Conservation (phyloP, 2,888 invertebrate genomes). For the Ochropleura leucogaster region DNA sequence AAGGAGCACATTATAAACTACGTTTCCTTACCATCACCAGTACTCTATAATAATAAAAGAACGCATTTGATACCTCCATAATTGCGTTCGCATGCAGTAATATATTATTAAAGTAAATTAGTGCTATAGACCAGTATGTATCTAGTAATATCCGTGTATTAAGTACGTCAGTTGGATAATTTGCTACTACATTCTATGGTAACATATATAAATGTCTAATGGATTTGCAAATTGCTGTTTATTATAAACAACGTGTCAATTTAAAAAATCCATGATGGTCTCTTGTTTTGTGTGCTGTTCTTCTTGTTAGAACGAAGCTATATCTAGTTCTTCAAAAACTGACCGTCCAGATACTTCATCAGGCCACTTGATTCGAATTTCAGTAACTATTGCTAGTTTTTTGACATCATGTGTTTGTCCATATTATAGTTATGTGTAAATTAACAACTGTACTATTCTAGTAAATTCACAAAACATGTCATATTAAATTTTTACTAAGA, state of each 20-base stretch:
- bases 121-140: slow-evolving; percentile 22
- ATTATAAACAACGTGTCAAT: not conserved
- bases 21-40: slow-evolving; percentile 1
- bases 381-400: not conserved
- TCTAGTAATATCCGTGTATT: not conserved
- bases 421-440: not conserved
- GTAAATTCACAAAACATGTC: not conserved
- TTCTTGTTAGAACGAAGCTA: not conserved
- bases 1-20: not conserved
- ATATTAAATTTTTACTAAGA: not conserved
- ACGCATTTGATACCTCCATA: slow-evolving; percentile 20
- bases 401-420: not conserved
- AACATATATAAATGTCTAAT: slow-evolving; percentile 25
- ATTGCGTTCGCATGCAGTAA: slow-evolving; percentile 42
- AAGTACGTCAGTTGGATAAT: slow-evolving; percentile 30
- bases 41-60: slow-evolving; percentile 7
- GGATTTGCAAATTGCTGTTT: slow-evolving; percentile 22
- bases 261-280: not conserved
- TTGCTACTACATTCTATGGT: slow-evolving; percentile 21
- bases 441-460: not conserved
- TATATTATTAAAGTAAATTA: slow-evolving; percentile 52
- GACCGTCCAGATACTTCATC: not conserved
- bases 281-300: not conserved
- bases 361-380: not conserved
- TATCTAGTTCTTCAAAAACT: not conserved